These are phyloP conservation scores for Spinibarbus caldwelli DNA, from an alignment of 2,797 vertebrate species.

Conservation along the genomic window DNA sequence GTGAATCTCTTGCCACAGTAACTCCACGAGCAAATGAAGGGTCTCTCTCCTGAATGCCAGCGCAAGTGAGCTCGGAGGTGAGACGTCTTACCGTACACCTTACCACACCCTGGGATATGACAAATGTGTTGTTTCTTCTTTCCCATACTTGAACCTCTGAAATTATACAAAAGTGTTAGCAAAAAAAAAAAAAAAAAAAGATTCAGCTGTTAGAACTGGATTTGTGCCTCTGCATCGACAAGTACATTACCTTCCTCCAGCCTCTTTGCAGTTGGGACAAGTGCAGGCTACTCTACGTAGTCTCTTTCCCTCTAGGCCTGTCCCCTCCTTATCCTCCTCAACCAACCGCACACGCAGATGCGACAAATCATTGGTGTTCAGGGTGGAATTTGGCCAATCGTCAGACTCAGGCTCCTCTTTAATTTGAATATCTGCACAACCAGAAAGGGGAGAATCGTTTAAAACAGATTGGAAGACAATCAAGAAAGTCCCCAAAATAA, in stretches of 20 bases:
- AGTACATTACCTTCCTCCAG: slow-evolving; percentile 89
- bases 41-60: slow-evolving; percentile 98
- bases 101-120: slow-evolving; percentile 90
- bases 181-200: background rate
- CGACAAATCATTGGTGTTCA: slow-evolving; percentile 95
- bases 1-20: slow-evolving; percentile 99
- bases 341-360: slow-evolving; percentile 94
- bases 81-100: slow-evolving; percentile 93
- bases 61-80: slow-evolving; percentile 97
- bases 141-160: slow-evolving; percentile 92
- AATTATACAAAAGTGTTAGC: background rate
- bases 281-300: slow-evolving; percentile 96
- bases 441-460: background rate
- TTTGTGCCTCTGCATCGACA: background rate
- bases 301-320: slow-evolving; percentile 92
- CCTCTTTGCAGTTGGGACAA: slow-evolving; percentile 99
- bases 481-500: background rate
- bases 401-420: slow-evolving; percentile 98
- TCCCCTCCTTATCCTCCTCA: slow-evolving; percentile 91
- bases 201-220: background rate
- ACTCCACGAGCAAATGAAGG: slow-evolving; percentile 98
- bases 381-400: slow-evolving; percentile 96
- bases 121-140: slow-evolving; percentile 98
- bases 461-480: background rate
- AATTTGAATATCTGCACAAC: slow-evolving; percentile 90